A percentile compares a stretch with the other conserved stretches of the same genome.
phyloP scores from a whole-genome alignment of 2,797 vertebrate species.

The Smutsia temminckii region DNA sequence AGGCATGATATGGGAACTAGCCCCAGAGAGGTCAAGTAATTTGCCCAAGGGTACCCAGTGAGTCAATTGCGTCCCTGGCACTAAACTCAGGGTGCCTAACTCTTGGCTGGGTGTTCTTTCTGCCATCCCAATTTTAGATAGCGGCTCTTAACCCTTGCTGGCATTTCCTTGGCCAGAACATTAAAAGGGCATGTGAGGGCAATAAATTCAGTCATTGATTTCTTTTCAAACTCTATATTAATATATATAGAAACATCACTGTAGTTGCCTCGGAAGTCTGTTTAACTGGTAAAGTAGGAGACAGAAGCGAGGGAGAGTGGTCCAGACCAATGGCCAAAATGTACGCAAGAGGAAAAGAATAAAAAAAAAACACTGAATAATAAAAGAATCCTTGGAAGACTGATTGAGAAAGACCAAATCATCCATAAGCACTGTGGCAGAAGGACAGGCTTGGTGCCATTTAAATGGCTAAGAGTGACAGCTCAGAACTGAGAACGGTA shows the following conservation, averaged over 20 bases:
- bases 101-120: background rate
- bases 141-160: background rate
- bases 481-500: background rate
- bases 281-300: conserved; percentile 61
- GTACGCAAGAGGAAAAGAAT: conserved; percentile 54
- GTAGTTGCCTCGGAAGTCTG: conserved; percentile 35
- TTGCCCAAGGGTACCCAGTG: background rate
- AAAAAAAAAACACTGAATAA: conserved; percentile 9
- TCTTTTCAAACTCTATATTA: conserved; percentile 33
- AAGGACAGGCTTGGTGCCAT: background rate
- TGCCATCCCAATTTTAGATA: background rate
- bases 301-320: background rate
- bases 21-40: background rate
- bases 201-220: conserved; percentile 15
- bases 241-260: conserved; percentile 36
- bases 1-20: background rate
- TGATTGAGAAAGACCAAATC: background rate
- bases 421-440: background rate
- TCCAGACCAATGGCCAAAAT: background rate
- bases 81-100: background rate
- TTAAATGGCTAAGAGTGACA: too few species aligned
- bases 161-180: conserved; percentile 33
- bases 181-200: background rate
- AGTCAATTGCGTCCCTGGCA: background rate
- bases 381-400: background rate